Conservation (phyloP, 2,113 vertebrate genomes). For the Calyptommatus sinebrachiatus region DNA sequence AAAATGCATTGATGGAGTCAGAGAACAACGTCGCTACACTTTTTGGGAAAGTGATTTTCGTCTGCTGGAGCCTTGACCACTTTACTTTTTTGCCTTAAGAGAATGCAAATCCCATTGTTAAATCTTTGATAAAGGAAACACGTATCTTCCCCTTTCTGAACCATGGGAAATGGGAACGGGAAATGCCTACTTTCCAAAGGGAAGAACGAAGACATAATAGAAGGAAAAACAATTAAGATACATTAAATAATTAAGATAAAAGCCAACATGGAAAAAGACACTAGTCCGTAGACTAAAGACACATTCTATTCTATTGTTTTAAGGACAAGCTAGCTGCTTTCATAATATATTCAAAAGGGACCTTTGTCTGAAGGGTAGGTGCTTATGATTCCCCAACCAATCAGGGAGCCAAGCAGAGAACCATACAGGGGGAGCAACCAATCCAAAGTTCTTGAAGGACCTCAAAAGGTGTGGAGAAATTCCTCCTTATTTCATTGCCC, state of each 20-base stretch:
- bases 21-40: too few species aligned
- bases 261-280: too few species aligned
- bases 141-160: too few species aligned
- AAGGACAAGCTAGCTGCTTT: not conserved
- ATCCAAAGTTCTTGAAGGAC: not conserved
- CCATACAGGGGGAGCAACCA: not conserved
- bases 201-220: not conserved
- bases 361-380: not conserved
- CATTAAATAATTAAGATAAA: too few species aligned
- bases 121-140: too few species aligned
- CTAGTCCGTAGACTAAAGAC: too few species aligned
- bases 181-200: too few species aligned
- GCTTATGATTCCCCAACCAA: not conserved
- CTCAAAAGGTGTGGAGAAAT: not conserved
- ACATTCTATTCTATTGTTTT: not conserved
- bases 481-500: not conserved
- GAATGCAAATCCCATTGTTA: not conserved
- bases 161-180: not conserved
- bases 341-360: not conserved
- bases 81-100: not conserved
- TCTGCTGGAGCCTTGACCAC: too few species aligned
- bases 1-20: too few species aligned
- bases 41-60: not conserved
- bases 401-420: not conserved
- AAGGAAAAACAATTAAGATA: too few species aligned